These are phyloP conservation scores for Phytoseiulus persimilis DNA, from an alignment of 2,888 invertebrate genomes.

Conservation along the genomic window DNA sequence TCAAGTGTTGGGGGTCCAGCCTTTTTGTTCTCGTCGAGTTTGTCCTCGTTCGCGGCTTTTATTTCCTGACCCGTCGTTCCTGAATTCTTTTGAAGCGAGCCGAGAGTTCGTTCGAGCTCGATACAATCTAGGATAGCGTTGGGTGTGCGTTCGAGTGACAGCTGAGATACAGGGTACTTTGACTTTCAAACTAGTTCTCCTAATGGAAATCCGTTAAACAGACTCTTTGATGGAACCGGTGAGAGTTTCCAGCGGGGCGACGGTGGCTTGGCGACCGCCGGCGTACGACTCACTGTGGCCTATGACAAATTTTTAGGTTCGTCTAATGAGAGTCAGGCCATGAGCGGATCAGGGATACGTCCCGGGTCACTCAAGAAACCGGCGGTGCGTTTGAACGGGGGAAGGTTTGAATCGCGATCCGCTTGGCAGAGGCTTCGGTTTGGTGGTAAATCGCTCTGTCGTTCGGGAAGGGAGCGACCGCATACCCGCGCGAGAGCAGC, in stretches of 20 bases:
- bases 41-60: no score
- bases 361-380: neutral
- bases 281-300: no score
- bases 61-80: no score
- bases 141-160: neutral
- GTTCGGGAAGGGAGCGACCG: neutral
- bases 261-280: neutral
- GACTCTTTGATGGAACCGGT: neutral
- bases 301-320: neutral
- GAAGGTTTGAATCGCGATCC: neutral
- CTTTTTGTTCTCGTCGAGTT: no score
- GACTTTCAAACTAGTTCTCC: neutral
- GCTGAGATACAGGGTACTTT: neutral
- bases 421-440: neutral
- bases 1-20: no score
- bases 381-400: neutral
- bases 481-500: neutral
- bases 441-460: neutral
- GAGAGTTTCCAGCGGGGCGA: neutral
- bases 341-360: neutral
- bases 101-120: neutral
- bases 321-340: neutral
- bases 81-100: neutral
- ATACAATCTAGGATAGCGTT: neutral
- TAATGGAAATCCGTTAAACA: constrained; percentile 5